Base-by-base conservation (phyloP, 2,113 vertebrate species). In the Holacanthus passer region DNA sequence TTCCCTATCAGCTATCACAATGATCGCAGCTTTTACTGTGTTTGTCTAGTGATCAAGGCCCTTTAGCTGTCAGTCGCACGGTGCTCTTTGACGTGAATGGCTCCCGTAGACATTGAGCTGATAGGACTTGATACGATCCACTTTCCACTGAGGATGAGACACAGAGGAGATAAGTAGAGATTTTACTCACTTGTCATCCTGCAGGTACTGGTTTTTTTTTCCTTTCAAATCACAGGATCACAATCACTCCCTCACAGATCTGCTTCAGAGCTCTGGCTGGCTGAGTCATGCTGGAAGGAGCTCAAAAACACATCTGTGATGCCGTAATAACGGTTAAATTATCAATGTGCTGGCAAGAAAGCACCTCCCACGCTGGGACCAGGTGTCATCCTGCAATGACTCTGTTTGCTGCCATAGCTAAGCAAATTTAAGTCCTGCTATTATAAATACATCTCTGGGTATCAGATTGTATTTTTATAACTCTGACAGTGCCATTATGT, bases 101-200 rank as follows among this genome's bases (percentile, higher is more conserved):
- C 62, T 83, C 87, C 83, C 53, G 67, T 16, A 55, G 83, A 81
- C 81, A 63, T 17, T 64, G 76, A 77, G 81, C 82, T 58, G 79
- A 89, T 80, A 10, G 72, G 16, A 52, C 53, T 32, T 24, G 89
- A 72, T 83, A 22, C 11, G 55, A 82, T 80, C 67, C 73, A 19
- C 64, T 72, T 83, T 77, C 76, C 59, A 68, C 50, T 1, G 41
- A 47, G 39, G 67, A 82, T 52, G 74, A 82, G 72, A 64, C 63
- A 29, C 81, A 53, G 48, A 65, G 60, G 60, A 79, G 79, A 86
- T 87, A 79, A 88, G 45, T 82, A 32, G 29, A 80, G 84, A 56
- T 84, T 87, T 79, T 59, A 68, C 66, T 71, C 58, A 17, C 63
- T 64, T 52, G 52, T 77, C 74, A 58, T 80, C 63, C 43, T 5